phyloP scores from a whole-genome alignment of 2,888 invertebrate species.

The Thera britannica region DNA sequence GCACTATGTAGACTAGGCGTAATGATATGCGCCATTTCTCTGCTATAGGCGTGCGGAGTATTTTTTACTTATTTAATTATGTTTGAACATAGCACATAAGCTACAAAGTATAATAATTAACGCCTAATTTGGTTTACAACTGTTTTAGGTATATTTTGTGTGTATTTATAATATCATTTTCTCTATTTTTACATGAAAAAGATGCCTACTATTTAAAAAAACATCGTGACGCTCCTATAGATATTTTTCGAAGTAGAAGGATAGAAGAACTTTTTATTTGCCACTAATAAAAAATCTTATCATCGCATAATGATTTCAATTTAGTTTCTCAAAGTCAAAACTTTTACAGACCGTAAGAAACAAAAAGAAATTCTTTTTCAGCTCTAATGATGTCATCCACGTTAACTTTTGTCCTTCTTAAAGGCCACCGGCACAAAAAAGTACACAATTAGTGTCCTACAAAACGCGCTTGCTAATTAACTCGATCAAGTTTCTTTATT shows the following conservation, averaged over 20 bases:
- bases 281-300: background rate
- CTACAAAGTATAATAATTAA: background rate
- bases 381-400: constrained; percentile 69
- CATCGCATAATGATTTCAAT: background rate
- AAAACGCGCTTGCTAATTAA: constrained; percentile 77
- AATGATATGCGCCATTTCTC: constrained; percentile 53
- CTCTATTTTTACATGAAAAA: too few relatives aligned
- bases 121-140: background rate
- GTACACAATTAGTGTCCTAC: constrained; percentile 75
- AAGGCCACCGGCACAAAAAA: constrained; percentile 64
- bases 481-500: constrained; percentile 74
- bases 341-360: constrained; percentile 30
- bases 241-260: too few relatives aligned
- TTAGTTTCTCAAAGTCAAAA: constrained; percentile 2
- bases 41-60: constrained; percentile 25
- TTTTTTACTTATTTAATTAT: constrained; percentile 9
- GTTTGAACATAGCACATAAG: background rate
- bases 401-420: constrained; percentile 68
- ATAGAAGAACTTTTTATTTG: too few relatives aligned
- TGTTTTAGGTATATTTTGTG: too few relatives aligned
- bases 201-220: too few relatives aligned
- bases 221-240: too few relatives aligned
- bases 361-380: constrained; percentile 44
- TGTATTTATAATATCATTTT: too few relatives aligned
- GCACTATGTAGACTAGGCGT: constrained; percentile 58